These are phyloP conservation scores for Ailuropoda melanoleuca DNA, from an alignment of 2,113 vertebrate genomes.

Conservation along the genomic window DNA sequence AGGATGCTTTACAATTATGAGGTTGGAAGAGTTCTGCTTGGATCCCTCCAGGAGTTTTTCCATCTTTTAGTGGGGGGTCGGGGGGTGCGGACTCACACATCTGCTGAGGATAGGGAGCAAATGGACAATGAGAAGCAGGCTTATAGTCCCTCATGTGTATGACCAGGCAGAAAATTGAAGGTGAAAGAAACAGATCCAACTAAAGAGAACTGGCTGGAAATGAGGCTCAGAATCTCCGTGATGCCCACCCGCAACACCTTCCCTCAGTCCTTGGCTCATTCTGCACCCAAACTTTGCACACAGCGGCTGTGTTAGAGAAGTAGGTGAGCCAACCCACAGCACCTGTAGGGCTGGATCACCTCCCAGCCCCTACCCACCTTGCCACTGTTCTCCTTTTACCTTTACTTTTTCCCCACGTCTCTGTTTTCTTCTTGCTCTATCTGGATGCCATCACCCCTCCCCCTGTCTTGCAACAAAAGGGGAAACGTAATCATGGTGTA, in stretches of 20 bases:
- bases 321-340: neutral
- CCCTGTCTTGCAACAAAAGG: neutral
- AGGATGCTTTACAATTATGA: neutral
- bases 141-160: neutral
- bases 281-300: neutral
- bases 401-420: neutral
- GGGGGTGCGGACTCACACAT: too few species aligned
- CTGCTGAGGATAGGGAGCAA: rapidly evolving
- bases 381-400: neutral
- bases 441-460: neutral
- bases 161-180: neutral
- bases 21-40: neutral
- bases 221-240: neutral
- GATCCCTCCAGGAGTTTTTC: neutral
- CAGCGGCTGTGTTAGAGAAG: too few species aligned
- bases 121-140: neutral
- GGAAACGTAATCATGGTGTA: neutral
- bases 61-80: neutral
- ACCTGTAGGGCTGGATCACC: rapidly evolving
- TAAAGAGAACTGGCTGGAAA: neutral
- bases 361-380: rapidly evolving
- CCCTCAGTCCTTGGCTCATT: neutral
- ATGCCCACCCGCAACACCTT: rapidly evolving
- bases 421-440: neutral
- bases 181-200: neutral